Evolutionary conservation across 37 sponge, comb jelly and placozoan genomes (phyloP), one percentile per base, ranked within the genome.

Genomic region (Ephydatia muelleri): DNA sequence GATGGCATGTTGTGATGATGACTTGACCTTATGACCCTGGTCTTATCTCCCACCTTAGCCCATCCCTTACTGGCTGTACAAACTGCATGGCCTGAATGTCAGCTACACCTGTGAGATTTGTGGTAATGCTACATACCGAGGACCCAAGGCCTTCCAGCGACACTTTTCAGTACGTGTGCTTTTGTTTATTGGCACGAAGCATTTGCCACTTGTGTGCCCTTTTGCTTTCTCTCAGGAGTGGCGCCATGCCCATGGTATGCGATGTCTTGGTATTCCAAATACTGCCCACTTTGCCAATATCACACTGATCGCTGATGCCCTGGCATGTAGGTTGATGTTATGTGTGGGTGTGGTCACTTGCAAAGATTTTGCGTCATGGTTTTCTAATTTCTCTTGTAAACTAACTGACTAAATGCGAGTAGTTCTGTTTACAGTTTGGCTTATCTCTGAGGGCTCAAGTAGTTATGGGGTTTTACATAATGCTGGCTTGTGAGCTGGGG

Each of bases 51-150:
- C 28, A 43, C 32, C 34, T 16, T 64, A 93, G 92, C 99, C 99
- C 25, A 99, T 99, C 19, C 99, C 99, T 0, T 99, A 99, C 90
- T 99, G 99, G 99, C 75, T 99, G 35, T 99, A 99, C 94, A 99
- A 99, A 83, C 88, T 99, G 8, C 99, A 99, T 72, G 99, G 99
- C 23, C 92, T 99, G 39, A 99, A 99, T 86, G 79, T 99, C 82
- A 91, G 80, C 75, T 99, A 97, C 80, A 75, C 89, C 74, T 99
- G 99, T 86, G 99, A 99, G 78, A 97, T 99, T 30, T 99, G 99
- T 93, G 99, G 99, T 5, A 91, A 93, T 65, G 89, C 85, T 34
- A 92, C 87, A 3, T 99, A 99, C 85, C 67, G 92, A 31, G 99
- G 99, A 29, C 99, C 99, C 2, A 99, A 99, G 47, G 92, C 97